A percentile compares a stretch with the other conserved stretches of the same genome.
These are phyloP conservation scores for Pelecanoides urinatrix DNA, from an alignment of 2,113 vertebrate genomes.

Conservation along the genomic window DNA sequence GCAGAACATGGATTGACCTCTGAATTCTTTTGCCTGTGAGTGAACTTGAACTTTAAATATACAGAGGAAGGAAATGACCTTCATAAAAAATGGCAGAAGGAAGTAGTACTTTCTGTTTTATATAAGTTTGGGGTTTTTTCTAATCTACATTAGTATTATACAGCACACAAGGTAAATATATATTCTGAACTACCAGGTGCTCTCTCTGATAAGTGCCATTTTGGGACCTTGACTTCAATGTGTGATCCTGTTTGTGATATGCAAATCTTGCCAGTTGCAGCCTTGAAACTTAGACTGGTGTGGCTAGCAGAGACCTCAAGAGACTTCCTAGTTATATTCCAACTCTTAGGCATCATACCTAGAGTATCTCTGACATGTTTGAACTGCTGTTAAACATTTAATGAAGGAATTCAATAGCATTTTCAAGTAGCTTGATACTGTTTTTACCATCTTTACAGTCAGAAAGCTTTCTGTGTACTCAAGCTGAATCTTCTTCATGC, in stretches of 20 bases:
- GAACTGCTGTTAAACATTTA: not conserved
- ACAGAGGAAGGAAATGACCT: not conserved
- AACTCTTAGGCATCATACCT: not conserved
- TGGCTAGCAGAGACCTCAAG: not conserved
- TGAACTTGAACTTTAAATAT: not conserved
- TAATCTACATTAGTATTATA: not conserved
- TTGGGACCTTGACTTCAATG: not conserved
- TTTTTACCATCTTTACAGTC: not conserved
- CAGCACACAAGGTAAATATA: not conserved
- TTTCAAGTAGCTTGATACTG: not conserved
- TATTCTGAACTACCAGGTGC: not conserved
- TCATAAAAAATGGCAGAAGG: not conserved
- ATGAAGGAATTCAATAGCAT: not conserved
- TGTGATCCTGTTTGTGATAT: not conserved
- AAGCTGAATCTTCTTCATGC: not conserved
- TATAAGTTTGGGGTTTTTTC: not conserved
- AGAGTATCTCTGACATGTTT: not conserved
- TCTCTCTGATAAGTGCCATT: not conserved
- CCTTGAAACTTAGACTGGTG: not conserved
- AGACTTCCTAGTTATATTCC: not conserved
- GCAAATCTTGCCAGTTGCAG: not conserved
- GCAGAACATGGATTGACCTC: not conserved
- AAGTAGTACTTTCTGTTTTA: not conserved
- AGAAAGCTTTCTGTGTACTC: not conserved
- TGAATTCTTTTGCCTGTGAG: not conserved